Conservation (phyloP, 2,888 invertebrate genomes). For the Pseudococcus viburni region DNA sequence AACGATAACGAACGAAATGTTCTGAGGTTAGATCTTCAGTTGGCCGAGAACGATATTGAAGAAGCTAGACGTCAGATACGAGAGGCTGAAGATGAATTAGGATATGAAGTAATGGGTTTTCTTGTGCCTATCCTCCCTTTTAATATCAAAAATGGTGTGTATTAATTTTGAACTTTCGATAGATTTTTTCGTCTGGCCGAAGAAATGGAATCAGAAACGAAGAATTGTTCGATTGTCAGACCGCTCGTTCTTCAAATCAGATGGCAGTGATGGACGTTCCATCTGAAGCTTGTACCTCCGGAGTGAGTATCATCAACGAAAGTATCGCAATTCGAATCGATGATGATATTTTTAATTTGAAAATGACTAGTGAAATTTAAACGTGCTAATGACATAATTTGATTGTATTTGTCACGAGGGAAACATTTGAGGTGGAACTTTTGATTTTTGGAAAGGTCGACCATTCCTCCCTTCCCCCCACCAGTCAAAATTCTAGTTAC, state of each 20-base stretch:
- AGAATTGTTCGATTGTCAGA: neutral
- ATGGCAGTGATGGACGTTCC: neutral
- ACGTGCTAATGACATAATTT: too few relatives aligned
- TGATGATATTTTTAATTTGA: too few relatives aligned
- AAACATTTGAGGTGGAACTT: too few relatives aligned
- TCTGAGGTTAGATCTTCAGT: slow-evolving; percentile 55
- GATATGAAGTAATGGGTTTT: neutral
- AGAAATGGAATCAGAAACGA: neutral
- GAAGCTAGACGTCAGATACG: slow-evolving; percentile 50
- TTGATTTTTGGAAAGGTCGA: too few relatives aligned
- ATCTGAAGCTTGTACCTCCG: neutral
- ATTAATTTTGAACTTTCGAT: neutral
- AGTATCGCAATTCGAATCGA: neutral
- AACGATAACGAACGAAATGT: slow-evolving; percentile 56
- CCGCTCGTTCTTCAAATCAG: neutral
- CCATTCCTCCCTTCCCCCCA: too few relatives aligned
- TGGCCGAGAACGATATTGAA: slow-evolving; percentile 54
- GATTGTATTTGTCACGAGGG: too few relatives aligned
- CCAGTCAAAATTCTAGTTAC: too few relatives aligned
- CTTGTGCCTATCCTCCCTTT: neutral
- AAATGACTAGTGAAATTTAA: too few relatives aligned
- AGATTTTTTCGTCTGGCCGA: neutral
- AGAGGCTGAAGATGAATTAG: slow-evolving; percentile 56
- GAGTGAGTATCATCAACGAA: neutral
- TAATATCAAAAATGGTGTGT: neutral